These are phyloP conservation scores for Heliothis virescens DNA, from an alignment of 1,140 invertebrate genomes.

Conservation along the genomic window DNA sequence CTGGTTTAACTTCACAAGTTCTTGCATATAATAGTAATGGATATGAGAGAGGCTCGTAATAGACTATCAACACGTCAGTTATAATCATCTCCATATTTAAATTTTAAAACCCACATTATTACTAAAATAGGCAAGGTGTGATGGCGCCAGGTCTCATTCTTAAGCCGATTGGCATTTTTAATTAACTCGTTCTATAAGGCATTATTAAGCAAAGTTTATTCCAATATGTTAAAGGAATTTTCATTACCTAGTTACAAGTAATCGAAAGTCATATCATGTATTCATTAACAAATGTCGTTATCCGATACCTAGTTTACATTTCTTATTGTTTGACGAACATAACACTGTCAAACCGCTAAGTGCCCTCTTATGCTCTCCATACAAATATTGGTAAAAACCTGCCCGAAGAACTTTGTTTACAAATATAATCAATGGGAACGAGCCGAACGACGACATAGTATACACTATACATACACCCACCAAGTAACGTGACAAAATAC, in stretches of 20 bases:
- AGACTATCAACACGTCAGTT: constrained; percentile 27
- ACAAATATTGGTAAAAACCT: constrained; percentile 74
- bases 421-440: constrained; percentile 75
- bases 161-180: constrained; percentile 24
- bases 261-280: background rate
- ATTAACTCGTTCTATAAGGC: constrained; percentile 16
- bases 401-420: constrained; percentile 65
- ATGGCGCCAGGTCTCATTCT: constrained; percentile 29
- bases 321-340: constrained; percentile 56
- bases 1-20: background rate
- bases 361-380: constrained; percentile 73
- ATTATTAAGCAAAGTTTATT: background rate
- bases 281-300: background rate
- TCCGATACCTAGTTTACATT: constrained; percentile 21
- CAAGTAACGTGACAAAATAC: constrained; percentile 46
- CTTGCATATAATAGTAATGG: background rate
- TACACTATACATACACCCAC: constrained; percentile 33
- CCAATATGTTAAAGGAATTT: background rate
- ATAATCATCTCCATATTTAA: constrained; percentile 28
- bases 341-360: constrained; percentile 76
- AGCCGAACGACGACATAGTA: constrained; percentile 43
- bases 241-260: background rate
- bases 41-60: constrained; percentile 2
- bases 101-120: constrained; percentile 35
- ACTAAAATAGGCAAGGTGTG: constrained; percentile 4